phyloP scores from a whole-genome alignment of 1,140 invertebrate genomes.

The Heliothis virescens region DNA sequence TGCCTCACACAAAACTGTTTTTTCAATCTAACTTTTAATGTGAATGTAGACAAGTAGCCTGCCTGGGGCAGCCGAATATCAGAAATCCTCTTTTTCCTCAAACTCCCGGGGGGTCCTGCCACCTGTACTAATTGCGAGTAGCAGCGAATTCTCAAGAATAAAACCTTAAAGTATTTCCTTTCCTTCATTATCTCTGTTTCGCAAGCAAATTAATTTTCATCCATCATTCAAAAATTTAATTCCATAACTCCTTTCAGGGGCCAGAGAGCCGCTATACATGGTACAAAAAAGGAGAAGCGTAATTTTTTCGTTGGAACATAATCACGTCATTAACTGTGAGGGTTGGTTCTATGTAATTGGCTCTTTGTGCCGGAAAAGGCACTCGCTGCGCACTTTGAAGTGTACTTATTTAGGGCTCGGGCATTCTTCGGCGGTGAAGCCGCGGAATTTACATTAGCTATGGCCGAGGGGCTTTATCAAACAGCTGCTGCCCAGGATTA shows the following conservation, averaged over 20 bases:
- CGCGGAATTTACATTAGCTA: constrained; percentile 47
- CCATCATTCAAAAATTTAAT: constrained; percentile 9
- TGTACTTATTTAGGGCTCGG: constrained; percentile 45
- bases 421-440: constrained; percentile 42
- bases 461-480: constrained; percentile 44
- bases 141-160: background rate
- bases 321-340: constrained; percentile 43
- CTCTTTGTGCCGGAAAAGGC: constrained; percentile 42
- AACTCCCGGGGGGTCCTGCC: too few species aligned
- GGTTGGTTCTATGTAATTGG: constrained; percentile 45
- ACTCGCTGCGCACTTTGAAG: constrained; percentile 46
- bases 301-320: constrained; percentile 40
- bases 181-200: constrained; percentile 6
- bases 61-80: too few species aligned
- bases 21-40: too few species aligned
- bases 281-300: constrained; percentile 25
- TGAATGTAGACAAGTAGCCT: too few species aligned
- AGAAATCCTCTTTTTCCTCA: too few species aligned
- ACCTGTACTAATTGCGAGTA: background rate
- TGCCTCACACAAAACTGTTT: too few species aligned
- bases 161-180: background rate
- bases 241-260: constrained; percentile 13
- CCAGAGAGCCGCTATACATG: constrained; percentile 6
- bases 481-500: constrained; percentile 43
- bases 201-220: constrained; percentile 16